phyloP scores from a whole-genome alignment of 2,113 vertebrate genomes.

The Genyomyrus donnyi region DNA sequence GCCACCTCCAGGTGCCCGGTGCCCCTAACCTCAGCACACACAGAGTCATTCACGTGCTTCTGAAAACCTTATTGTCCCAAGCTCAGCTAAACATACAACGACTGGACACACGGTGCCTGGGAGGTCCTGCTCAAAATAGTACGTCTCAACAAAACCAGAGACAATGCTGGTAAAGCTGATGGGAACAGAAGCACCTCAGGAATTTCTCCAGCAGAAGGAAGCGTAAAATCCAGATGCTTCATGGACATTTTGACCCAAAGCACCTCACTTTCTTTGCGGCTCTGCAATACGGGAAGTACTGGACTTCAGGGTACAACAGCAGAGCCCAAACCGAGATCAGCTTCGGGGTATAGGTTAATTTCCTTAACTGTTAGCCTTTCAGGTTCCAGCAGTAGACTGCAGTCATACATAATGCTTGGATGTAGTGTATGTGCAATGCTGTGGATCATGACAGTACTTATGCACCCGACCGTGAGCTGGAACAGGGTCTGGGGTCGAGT shows the following conservation, averaged over 20 bases:
- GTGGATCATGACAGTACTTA: background rate
- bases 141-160: background rate
- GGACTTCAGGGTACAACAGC: background rate
- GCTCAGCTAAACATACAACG: background rate
- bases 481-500: background rate
- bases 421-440: background rate
- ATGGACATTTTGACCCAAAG: background rate
- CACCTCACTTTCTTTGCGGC: background rate
- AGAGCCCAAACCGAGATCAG: background rate
- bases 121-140: background rate
- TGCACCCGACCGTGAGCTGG: background rate
- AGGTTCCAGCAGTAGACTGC: background rate
- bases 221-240: background rate
- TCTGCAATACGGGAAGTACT: background rate
- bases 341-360: background rate
- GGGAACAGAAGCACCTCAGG: background rate
- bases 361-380: background rate
- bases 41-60: background rate
- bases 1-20: background rate
- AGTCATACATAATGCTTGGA: background rate
- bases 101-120: too few relatives aligned
- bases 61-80: background rate
- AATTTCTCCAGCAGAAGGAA: background rate
- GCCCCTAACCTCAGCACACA: background rate
- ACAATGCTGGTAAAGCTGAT: background rate